Conservation (phyloP, 2,888 invertebrate species). For the Leptinotarsa haldemani region DNA sequence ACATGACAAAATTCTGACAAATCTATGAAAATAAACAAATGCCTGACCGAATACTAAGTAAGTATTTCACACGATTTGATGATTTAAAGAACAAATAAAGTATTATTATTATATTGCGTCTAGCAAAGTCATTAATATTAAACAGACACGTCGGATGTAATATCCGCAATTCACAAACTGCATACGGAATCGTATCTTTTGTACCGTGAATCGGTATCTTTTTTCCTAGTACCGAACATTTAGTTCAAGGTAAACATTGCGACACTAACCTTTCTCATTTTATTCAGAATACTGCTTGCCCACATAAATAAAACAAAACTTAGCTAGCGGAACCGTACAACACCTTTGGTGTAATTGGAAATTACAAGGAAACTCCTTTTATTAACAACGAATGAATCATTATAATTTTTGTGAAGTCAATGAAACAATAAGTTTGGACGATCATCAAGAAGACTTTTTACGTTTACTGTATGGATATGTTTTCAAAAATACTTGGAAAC, state of each 20-base stretch:
- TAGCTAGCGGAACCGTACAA: neutral
- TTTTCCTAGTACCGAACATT: neutral
- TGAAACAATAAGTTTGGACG: too few species aligned
- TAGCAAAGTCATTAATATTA: too few species aligned
- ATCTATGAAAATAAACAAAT: too few species aligned
- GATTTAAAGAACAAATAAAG: too few species aligned
- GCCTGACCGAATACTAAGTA: too few species aligned
- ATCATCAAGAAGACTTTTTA: too few species aligned
- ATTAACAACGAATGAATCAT: neutral
- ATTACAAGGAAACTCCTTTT: neutral
- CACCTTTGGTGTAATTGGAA: neutral
- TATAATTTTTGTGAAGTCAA: neutral
- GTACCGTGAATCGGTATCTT: neutral
- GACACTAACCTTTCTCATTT: conserved; percentile 6
- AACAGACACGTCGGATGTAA: neutral
- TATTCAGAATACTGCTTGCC: neutral
- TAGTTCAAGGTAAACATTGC: conserved; percentile 14
- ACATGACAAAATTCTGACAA: too few species aligned
- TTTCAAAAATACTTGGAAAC: too few species aligned
- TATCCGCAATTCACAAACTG: neutral
- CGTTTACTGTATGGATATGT: too few species aligned
- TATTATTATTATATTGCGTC: too few species aligned
- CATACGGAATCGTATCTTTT: neutral
- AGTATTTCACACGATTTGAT: too few species aligned
- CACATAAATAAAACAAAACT: neutral